Conservation (phyloP, 2,888 invertebrate genomes). For the Teleogryllus oceanicus region DNA sequence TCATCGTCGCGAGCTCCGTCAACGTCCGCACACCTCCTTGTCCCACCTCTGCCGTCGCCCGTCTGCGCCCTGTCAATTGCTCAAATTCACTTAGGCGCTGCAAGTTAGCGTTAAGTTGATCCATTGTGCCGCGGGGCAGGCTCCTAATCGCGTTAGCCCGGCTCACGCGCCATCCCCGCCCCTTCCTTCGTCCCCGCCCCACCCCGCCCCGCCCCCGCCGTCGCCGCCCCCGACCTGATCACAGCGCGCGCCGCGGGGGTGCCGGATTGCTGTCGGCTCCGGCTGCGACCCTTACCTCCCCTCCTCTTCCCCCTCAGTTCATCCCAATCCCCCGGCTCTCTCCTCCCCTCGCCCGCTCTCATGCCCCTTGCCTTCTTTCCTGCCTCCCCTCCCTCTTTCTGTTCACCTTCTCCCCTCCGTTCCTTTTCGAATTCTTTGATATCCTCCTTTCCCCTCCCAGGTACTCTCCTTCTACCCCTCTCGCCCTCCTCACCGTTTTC, state of each 20-base stretch:
- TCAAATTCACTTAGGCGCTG: conserved; percentile 9
- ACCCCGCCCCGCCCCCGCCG: neutral
- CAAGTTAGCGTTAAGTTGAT: conserved; percentile 18
- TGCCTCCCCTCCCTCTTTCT: no score
- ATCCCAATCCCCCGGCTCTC: neutral
- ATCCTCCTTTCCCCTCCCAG: no score
- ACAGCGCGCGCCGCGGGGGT: neutral
- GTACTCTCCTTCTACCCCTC: no score
- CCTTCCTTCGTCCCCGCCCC: neutral
- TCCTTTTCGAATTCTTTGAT: no score
- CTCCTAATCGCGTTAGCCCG: neutral
- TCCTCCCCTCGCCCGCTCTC: no score
- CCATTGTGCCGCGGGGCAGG: conserved; percentile 18
- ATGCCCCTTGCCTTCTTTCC: no score
- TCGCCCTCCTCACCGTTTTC: no score
- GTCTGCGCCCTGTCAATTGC: neutral
- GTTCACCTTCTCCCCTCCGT: no score
- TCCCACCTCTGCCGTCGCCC: no score
- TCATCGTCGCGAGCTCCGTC: no score
- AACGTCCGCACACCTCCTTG: no score
- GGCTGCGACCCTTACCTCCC: neutral
- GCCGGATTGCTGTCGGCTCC: neutral
- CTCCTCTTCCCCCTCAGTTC: neutral
- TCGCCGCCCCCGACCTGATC: neutral
- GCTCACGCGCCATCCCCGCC: neutral